Evolutionary conservation across 2,888 invertebrate genomes (phyloP).

Genomic region (Griposia aprilina): DNA sequence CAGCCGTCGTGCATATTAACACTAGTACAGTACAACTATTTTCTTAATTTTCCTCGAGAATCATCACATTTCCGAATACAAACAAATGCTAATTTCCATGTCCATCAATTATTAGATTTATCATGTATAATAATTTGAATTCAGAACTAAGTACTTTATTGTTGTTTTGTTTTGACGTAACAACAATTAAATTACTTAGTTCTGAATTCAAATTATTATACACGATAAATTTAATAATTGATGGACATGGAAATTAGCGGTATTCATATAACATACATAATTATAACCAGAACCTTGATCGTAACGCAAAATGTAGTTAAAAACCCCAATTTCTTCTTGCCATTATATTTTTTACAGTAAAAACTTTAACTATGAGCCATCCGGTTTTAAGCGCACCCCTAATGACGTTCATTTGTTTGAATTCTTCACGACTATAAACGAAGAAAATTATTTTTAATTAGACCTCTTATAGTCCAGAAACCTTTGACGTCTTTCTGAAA

Average conservation of each 20-base stretch:
- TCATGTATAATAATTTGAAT: no score
- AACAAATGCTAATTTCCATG: no score
- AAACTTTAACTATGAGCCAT: constrained; percentile 31
- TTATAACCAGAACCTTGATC: neutral
- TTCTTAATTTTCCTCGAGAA: no score
- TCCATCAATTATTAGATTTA: no score
- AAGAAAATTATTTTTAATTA: constrained; percentile 60
- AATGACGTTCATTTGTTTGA: constrained; percentile 57
- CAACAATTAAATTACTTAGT: no score
- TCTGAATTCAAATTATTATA: no score
- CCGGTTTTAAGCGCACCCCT: constrained; percentile 39
- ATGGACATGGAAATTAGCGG: no score
- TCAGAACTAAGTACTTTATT: no score
- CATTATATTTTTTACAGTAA: constrained; percentile 16
- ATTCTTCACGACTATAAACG: constrained; percentile 41
- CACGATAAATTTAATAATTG: no score
- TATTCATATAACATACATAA: no score
- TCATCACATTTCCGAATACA: no score
- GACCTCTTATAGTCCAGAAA: constrained; percentile 37
- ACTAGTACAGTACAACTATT: constrained; percentile 60
- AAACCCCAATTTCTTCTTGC: constrained; percentile 4
- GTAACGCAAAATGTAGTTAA: neutral
- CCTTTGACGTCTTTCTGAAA: constrained; percentile 30
- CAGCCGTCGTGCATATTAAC: constrained; percentile 77
- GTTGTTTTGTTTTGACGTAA: no score